Evolutionary conservation across 2,797 vertebrate genomes (phyloP).

Genomic region (Pogoniulus pusillus): DNA sequence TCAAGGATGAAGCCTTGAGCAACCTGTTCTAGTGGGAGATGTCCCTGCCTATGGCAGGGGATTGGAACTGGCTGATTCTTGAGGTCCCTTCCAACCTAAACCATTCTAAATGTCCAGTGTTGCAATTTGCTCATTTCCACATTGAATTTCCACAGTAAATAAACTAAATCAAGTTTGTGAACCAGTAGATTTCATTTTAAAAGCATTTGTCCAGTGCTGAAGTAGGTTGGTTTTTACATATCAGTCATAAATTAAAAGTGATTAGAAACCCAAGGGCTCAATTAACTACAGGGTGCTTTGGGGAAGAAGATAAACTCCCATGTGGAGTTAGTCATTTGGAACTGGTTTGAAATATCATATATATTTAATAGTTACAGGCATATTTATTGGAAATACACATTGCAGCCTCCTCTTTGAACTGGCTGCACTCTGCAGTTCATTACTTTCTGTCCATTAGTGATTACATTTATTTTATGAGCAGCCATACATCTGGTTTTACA

Average conservation of each 20-base stretch:
- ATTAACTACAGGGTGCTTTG: constrained; percentile 61
- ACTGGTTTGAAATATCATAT: constrained; percentile 58
- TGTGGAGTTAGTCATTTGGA: constrained; percentile 49
- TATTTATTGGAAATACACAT: constrained; percentile 46
- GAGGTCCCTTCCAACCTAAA: too few species aligned
- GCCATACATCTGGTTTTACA: constrained; percentile 56
- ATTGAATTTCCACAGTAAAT: constrained; percentile 11
- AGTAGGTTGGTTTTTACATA: constrained; percentile 39
- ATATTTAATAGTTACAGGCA: constrained; percentile 55
- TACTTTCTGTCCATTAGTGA: constrained; percentile 55
- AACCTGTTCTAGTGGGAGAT: too few species aligned
- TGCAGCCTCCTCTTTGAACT: constrained; percentile 9
- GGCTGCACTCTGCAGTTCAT: background rate
- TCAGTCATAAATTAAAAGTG: constrained; percentile 67
- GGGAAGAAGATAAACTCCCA: constrained; percentile 47
- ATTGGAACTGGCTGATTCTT: too few species aligned
- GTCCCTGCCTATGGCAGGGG: too few species aligned
- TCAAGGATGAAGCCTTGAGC: too few species aligned
- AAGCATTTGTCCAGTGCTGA: constrained; percentile 48
- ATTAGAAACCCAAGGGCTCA: constrained; percentile 58
- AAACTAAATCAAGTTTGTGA: constrained; percentile 8
- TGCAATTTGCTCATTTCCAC: background rate
- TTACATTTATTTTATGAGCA: constrained; percentile 39
- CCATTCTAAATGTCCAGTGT: constrained; percentile 28
- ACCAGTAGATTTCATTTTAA: constrained; percentile 57